Evolutionary conservation across 2,888 invertebrate genomes (phyloP).

Genomic region (Drosophila prostipennis): DNA sequence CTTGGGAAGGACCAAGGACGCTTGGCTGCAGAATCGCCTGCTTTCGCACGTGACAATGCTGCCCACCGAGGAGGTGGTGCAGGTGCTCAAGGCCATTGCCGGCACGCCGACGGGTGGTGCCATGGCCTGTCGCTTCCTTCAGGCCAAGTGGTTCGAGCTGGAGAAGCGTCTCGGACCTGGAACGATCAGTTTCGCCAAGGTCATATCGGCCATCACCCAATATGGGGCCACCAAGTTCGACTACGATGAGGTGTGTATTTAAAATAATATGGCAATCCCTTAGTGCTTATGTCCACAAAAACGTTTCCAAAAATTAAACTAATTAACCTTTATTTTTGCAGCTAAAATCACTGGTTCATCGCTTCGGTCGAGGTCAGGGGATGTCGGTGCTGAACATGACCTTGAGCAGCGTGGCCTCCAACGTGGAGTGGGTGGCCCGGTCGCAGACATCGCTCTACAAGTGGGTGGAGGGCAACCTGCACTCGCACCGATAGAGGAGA

Average conservation of each 20-base stretch:
- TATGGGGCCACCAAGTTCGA: constrained; percentile 85
- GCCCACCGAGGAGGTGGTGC: constrained; percentile 83
- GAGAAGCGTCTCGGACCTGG: constrained; percentile 83
- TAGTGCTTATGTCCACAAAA: no score
- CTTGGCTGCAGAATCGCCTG: constrained; percentile 84
- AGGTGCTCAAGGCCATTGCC: constrained; percentile 84
- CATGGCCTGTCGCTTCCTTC: constrained; percentile 84
- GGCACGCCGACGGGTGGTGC: constrained; percentile 84
- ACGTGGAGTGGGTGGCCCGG: constrained; percentile 84
- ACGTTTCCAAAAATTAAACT: no score
- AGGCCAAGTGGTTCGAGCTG: constrained; percentile 84
- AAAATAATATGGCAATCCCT: no score
- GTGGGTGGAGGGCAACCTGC: constrained; percentile 84
- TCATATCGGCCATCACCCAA: constrained; percentile 84
- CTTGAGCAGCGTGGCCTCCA: constrained; percentile 84
- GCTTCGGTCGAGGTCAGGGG: constrained; percentile 84
- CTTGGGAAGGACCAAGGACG: constrained; percentile 84
- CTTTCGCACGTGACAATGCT: constrained; percentile 84
- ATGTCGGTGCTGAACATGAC: constrained; percentile 84
- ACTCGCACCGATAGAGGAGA: constrained; percentile 77
- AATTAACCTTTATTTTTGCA: constrained; percentile 32
- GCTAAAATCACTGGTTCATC: constrained; percentile 84
- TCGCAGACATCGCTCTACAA: constrained; percentile 84
- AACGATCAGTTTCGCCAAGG: constrained; percentile 84
- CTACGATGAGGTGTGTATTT: constrained; percentile 84